phyloP scores from a whole-genome alignment of 2,797 vertebrate species.

The Mormyrus hasselquistii region DNA sequence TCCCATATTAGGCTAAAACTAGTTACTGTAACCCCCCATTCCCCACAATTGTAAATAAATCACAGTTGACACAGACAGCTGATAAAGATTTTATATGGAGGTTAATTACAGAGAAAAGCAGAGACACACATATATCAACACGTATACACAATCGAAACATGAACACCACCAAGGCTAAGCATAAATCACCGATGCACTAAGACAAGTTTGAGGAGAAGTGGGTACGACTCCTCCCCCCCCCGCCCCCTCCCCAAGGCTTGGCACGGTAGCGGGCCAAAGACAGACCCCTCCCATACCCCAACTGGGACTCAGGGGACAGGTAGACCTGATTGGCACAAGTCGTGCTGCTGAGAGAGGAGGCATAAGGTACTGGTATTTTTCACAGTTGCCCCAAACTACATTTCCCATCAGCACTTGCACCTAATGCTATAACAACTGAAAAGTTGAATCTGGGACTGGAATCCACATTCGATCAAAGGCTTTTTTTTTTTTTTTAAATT shows the following conservation, averaged over 20 bases:
- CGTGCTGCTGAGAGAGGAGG: not conserved
- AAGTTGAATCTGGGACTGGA: conserved; percentile 1
- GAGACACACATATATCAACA: conserved; percentile 66
- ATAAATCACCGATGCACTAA: not conserved
- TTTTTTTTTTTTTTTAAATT: not conserved
- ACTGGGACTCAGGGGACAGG: conserved; percentile 18
- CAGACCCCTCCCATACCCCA: conserved; percentile 29
- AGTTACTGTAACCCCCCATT: not conserved
- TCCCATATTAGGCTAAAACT: not conserved
- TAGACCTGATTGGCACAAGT: conserved; percentile 24
- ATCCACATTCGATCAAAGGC: not conserved
- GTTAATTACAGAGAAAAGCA: conserved; percentile 74
- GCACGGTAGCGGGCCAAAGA: not conserved
- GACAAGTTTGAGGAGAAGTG: not conserved
- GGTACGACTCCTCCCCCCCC: not conserved
- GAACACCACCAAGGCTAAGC: conserved; percentile 10
- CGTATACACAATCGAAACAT: conserved; percentile 60
- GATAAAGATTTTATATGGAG: conserved; percentile 77
- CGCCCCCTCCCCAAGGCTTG: not conserved
- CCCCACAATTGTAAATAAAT: not conserved
- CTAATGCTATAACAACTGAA: not conserved
- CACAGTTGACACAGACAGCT: conserved; percentile 42
- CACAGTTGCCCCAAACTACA: conserved; percentile 6
- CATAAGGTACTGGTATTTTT: not conserved
- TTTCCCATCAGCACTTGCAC: conserved; percentile 13